Evolutionary conservation across 1,140 invertebrate genomes (phyloP), one percentile per base, ranked within the genome.

Genomic region (Bombus vancouverensis): DNA sequence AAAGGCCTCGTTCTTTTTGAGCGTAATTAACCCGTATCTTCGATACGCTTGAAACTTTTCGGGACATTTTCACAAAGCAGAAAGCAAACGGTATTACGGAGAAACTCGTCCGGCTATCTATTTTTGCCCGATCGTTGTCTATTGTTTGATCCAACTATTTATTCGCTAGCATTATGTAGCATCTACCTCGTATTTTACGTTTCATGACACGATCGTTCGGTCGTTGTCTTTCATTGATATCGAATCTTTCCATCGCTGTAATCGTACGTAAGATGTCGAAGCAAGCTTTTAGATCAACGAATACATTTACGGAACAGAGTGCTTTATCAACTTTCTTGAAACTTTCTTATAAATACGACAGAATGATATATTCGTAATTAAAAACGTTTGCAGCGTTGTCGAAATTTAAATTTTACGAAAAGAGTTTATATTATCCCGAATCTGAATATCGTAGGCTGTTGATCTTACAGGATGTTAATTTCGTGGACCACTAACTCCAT

Each of bases 1-100:
- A 86, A 77, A 66, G 68, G 37, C 39, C 32, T 37, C 62, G 44
- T 83, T 87, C 68, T 78, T 85, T 83, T 83, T 34, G 42, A 57
- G n/a, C 42, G 81, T 86, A 89, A 89, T 92, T 90, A 90, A 85
- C 81, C 73, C 77, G 81, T 84, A 81, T 88, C 77, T 88, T 79
- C 78, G 83, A 88, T 65, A 88, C 87, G 83, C 83, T 90, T 73
- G 82, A 62, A 88, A 66, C 80, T 84, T 89, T 88, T 90, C 66
- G 83, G 68, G 42, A 87, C 88, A 79, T 90, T 91, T 86, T 83
- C 79, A 47, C 66, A 47, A n/a, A 57, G 62, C 62, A 71, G 57
- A 86, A 80, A 88, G 66, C 37, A 73, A 70, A 47, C 59, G 68
- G 37, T 65, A 80, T 47, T 37, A 25, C 34, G 18, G 66, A 80